These are phyloP conservation scores for Acronicta leporina DNA, from an alignment of 2,888 invertebrate species.

Conservation along the genomic window DNA sequence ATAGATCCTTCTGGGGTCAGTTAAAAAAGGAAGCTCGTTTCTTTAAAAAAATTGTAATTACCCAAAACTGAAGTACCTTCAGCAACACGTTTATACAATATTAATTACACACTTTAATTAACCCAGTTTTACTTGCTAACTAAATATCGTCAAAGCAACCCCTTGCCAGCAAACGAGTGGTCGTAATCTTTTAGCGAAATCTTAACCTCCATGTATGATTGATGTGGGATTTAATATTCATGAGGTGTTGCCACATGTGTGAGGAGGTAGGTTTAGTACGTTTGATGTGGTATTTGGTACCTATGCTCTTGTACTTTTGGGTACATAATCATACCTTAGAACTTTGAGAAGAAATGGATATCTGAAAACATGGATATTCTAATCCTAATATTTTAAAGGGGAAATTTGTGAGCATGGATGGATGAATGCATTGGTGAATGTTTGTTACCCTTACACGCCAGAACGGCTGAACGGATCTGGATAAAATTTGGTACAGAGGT, in stretches of 20 bases:
- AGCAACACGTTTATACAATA: constrained; percentile 45
- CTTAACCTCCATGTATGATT: constrained; percentile 78
- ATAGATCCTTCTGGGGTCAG: too few species aligned
- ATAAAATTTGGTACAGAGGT: too few species aligned
- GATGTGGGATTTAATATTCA: constrained; percentile 86
- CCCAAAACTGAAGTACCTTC: constrained; percentile 21
- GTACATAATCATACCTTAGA: not conserved
- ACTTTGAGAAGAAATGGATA: too few species aligned
- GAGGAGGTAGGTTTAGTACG: constrained; percentile 51
- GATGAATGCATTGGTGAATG: too few species aligned
- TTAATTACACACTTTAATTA: constrained; percentile 71
- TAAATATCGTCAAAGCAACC: constrained; percentile 66
- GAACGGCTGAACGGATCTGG: too few species aligned
- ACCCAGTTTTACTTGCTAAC: constrained; percentile 64
- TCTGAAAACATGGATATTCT: too few species aligned
- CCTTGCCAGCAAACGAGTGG: constrained; percentile 69
- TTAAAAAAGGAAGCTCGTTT: not conserved
- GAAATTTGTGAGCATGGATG: too few species aligned
- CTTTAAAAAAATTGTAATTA: constrained; percentile 19
- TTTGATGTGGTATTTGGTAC: constrained; percentile 53
- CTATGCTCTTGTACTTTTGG: not conserved
- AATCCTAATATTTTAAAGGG: too few species aligned
- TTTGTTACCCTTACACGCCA: too few species aligned
- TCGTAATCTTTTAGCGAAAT: constrained; percentile 64
- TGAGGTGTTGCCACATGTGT: constrained; percentile 78